phyloP scores from a whole-genome alignment of 2,113 vertebrate genomes.

The Synchiropus splendidus region DNA sequence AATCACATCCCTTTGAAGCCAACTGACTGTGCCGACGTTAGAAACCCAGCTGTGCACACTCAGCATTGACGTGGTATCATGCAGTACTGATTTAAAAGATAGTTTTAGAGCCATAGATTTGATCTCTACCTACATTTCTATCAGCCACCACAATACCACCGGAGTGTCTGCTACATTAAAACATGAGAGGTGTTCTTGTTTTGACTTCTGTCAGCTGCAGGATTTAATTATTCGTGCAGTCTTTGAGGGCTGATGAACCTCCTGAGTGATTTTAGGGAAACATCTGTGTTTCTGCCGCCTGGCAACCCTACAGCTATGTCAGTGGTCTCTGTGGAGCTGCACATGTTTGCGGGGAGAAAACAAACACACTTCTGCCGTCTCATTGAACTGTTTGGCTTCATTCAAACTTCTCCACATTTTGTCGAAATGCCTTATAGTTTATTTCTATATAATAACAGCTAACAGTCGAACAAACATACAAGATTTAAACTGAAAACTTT shows the following conservation, averaged over 20 bases:
- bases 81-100: too few relatives aligned
- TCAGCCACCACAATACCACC: too few relatives aligned
- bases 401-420: neutral
- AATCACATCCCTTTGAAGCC: too few relatives aligned
- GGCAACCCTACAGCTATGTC: slow-evolving; percentile 17
- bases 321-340: slow-evolving; percentile 9
- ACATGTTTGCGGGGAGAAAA: slow-evolving; percentile 1
- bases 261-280: slow-evolving; percentile 12
- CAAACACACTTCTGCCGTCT: neutral
- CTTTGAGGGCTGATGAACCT: slow-evolving; percentile 30
- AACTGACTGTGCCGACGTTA: too few relatives aligned
- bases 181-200: slow-evolving; percentile 12
- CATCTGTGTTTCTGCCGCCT: slow-evolving; percentile 31
- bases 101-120: too few relatives aligned
- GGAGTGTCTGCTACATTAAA: neutral
- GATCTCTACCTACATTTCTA: too few relatives aligned
- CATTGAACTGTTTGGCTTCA: neutral
- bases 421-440: neutral
- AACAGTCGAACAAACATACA: too few relatives aligned
- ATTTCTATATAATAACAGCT: too few relatives aligned
- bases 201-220: slow-evolving; percentile 28
- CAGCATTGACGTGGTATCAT: too few relatives aligned
- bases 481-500: too few relatives aligned
- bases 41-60: too few relatives aligned
- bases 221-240: slow-evolving; percentile 39